These are phyloP conservation scores for Sclerurus mexicanus DNA, from an alignment of 2,113 vertebrate genomes.

Conservation along the genomic window DNA sequence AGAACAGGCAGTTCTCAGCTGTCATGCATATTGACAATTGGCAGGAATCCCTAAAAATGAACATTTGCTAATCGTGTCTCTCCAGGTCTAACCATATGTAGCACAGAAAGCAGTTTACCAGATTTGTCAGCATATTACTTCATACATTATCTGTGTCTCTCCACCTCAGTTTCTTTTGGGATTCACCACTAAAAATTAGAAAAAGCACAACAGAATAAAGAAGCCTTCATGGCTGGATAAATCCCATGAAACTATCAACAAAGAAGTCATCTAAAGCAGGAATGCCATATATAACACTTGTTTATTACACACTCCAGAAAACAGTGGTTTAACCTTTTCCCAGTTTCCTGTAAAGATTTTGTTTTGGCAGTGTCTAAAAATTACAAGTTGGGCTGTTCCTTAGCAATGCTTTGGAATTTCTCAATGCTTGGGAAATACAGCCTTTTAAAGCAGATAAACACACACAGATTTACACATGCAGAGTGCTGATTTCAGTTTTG, in stretches of 20 bases:
- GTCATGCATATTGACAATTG: not conserved
- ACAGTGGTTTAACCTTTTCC: not conserved
- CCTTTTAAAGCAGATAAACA: not conserved
- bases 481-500: not conserved
- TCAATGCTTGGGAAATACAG: not conserved
- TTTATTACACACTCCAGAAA: not conserved
- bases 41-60: not conserved
- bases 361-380: not conserved
- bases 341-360: not conserved
- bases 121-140: not conserved
- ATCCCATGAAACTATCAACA: not conserved
- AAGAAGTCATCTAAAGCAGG: not conserved
- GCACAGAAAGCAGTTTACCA: not conserved
- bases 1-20: not conserved
- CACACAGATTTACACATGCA: not conserved
- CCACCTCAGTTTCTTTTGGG: not conserved
- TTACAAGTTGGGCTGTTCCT: not conserved
- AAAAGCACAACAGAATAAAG: not conserved
- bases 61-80: fast-evolving
- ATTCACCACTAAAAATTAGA: not conserved
- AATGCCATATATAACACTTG: not conserved
- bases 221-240: not conserved
- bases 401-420: not conserved
- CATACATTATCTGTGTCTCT: not conserved
- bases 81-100: not conserved